These are phyloP conservation scores for Chaetodon trifascialis DNA, from an alignment of 2,113 vertebrate genomes.

Conservation along the genomic window DNA sequence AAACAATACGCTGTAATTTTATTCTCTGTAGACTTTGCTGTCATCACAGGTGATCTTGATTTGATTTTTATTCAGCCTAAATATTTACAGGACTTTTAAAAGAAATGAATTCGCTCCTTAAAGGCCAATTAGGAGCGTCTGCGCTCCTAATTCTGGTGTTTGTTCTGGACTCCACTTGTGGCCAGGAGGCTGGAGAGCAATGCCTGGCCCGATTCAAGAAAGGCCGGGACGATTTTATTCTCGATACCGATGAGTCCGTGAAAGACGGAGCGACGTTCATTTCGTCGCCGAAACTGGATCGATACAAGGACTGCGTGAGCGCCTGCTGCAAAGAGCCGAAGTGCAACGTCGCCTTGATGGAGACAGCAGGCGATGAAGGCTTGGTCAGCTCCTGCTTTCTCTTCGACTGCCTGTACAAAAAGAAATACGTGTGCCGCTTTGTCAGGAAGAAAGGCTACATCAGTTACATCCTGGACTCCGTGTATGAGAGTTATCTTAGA, in stretches of 20 bases:
- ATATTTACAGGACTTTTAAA: not conserved
- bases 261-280: constrained; percentile 91
- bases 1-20: not conserved
- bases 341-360: constrained; percentile 93
- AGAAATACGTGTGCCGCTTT: constrained; percentile 91
- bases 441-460: constrained; percentile 87
- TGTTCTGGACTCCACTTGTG: not conserved
- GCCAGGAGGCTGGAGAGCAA: constrained; percentile 60
- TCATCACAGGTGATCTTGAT: not conserved
- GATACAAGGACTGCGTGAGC: constrained; percentile 85
- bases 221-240: constrained; percentile 87
- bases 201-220: constrained; percentile 84
- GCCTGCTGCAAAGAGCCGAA: constrained; percentile 87
- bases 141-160: constrained; percentile 33
- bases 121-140: not conserved
- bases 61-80: not conserved
- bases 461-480: constrained; percentile 83
- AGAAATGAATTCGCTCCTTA: constrained; percentile 57
- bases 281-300: constrained; percentile 79
- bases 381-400: constrained; percentile 88
- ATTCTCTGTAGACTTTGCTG: not conserved
- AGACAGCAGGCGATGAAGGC: constrained; percentile 66
- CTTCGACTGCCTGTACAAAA: constrained; percentile 92
- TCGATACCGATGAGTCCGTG: constrained; percentile 90
- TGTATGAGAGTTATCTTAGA: constrained; percentile 83